phyloP scores from a whole-genome alignment of 2,888 invertebrate genomes.

The Patella depressa region DNA sequence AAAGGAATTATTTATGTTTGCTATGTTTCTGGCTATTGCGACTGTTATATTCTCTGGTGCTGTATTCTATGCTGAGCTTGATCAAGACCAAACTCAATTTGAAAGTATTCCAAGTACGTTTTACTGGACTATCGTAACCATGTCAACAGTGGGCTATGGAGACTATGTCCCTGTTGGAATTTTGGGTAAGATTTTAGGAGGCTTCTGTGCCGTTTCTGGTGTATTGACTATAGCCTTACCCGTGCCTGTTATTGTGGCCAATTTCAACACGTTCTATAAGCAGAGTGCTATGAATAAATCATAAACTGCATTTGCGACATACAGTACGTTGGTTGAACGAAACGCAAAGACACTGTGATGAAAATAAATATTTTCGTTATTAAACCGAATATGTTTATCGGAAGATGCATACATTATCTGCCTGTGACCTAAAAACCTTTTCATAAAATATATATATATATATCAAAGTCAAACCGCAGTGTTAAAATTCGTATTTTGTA shows the following conservation, averaged over 20 bases:
- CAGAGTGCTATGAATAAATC: conserved; percentile 54
- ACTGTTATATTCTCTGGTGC: conserved; percentile 68
- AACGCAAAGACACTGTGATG: too few species aligned
- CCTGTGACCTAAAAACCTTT: too few species aligned
- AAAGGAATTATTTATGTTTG: conserved; percentile 67
- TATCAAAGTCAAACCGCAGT: too few species aligned
- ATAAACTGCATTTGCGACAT: too few species aligned
- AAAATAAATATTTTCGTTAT: too few species aligned
- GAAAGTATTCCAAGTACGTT: conserved; percentile 68
- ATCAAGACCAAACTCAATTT: conserved; percentile 55
- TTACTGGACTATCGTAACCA: conserved; percentile 70
- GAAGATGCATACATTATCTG: too few species aligned
- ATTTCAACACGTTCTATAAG: conserved; percentile 73
- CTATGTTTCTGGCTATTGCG: conserved; percentile 67
- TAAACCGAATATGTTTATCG: too few species aligned
- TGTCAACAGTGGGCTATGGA: conserved; percentile 69
- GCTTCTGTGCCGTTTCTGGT: conserved; percentile 72
- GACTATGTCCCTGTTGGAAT: conserved; percentile 71
- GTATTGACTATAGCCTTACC: conserved; percentile 73
- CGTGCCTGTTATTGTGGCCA: conserved; percentile 73
- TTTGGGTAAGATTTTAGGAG: conserved; percentile 71
- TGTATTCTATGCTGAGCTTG: conserved; percentile 67
- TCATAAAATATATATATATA: too few species aligned
- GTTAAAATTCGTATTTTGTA: too few species aligned
- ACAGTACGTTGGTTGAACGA: too few species aligned